A percentile compares a stretch with the other conserved stretches of the same genome.
Conservation (phyloP, 1,140 invertebrate species). For the Limonius californicus region DNA sequence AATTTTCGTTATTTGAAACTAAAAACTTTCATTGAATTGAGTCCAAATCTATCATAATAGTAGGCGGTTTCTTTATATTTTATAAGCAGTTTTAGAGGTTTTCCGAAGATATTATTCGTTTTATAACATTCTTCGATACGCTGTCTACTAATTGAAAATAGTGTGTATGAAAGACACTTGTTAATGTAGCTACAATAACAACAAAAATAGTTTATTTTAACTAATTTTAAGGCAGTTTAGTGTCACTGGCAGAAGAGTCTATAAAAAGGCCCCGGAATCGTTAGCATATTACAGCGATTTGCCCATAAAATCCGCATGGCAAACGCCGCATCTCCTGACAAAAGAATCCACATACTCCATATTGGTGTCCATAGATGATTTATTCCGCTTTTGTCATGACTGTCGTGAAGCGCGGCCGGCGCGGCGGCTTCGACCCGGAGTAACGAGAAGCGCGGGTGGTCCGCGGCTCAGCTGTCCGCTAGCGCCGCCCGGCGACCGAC, state of each 20-base stretch:
- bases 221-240: too few species aligned
- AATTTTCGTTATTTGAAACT: too few species aligned
- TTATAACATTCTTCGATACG: too few species aligned
- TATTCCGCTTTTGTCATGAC: slow-evolving; percentile 19
- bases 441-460: slow-evolving; percentile 19
- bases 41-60: too few species aligned
- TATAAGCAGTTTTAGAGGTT: too few species aligned
- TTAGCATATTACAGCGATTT: background rate
- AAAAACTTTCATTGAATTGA: too few species aligned
- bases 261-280: background rate
- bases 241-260: background rate
- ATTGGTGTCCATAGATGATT: slow-evolving; percentile 17
- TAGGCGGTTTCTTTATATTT: too few species aligned
- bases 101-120: too few species aligned
- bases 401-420: slow-evolving; percentile 19
- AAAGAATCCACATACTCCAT: slow-evolving; percentile 12
- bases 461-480: slow-evolving; percentile 21
- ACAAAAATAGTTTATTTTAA: too few species aligned
- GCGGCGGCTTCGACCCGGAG: slow-evolving; percentile 18
- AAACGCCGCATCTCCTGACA: background rate
- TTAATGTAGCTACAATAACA: too few species aligned
- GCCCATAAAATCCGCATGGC: background rate
- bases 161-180: too few species aligned
- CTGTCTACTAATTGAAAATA: too few species aligned
- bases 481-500: slow-evolving; percentile 14